These are phyloP conservation scores for Mesoligia furuncula DNA, from an alignment of 2,888 invertebrate genomes.

Conservation along the genomic window DNA sequence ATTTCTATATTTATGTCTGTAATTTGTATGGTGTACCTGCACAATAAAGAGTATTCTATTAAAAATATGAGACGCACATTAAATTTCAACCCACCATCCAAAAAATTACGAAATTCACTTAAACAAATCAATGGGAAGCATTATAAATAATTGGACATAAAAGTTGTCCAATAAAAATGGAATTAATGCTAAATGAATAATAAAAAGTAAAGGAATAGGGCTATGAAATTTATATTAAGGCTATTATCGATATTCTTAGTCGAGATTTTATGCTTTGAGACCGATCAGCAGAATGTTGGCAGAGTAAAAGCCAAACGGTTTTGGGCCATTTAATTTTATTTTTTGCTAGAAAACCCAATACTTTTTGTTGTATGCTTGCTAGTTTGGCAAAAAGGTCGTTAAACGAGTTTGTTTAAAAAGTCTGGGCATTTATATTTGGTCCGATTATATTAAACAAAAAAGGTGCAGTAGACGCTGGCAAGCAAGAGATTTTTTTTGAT, in stretches of 20 bases:
- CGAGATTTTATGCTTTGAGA: constrained; percentile 58
- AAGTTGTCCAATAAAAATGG: constrained; percentile 64
- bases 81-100: constrained; percentile 19
- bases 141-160: constrained; percentile 67
- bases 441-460: not conserved
- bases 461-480: not conserved
- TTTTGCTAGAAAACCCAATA: not conserved
- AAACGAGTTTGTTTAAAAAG: not conserved
- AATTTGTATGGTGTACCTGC: not conserved
- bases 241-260: constrained; percentile 64
- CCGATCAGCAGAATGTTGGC: constrained; percentile 48
- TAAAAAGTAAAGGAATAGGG: constrained; percentile 62
- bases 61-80: not conserved
- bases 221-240: constrained; percentile 68
- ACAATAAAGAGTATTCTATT: not conserved
- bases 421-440: not conserved
- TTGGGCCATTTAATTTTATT: constrained; percentile 29
- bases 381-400: not conserved
- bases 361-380: not conserved
- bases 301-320: constrained; percentile 20
- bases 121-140: constrained; percentile 55
- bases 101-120: constrained; percentile 40
- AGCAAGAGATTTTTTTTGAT: not conserved
- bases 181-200: constrained; percentile 67
- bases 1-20: not conserved